Conservation (phyloP, 2,888 invertebrate genomes). For the Hirtodrosophila histrioides region DNA sequence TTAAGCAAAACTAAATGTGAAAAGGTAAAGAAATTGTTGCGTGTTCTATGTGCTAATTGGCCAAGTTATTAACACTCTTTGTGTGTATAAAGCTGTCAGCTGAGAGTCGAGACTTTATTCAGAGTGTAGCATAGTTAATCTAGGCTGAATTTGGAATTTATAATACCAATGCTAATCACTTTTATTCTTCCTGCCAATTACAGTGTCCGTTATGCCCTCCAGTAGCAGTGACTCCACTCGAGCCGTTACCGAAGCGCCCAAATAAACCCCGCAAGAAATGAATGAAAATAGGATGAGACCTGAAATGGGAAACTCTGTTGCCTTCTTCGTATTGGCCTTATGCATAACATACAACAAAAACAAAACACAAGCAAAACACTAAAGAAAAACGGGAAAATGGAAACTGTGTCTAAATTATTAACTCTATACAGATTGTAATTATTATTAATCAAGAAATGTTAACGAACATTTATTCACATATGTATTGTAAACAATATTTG, state of each 20-base stretch:
- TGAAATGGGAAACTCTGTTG: conserved; percentile 20
- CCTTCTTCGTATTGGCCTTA: conserved; percentile 55
- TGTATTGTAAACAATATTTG: conserved; percentile 41
- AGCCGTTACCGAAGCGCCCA: conserved; percentile 36
- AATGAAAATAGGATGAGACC: background rate
- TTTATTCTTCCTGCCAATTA: conserved; percentile 30
- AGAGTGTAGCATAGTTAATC: no score
- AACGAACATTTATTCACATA: conserved; percentile 27
- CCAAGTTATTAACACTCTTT: background rate
- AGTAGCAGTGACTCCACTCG: conserved; percentile 49
- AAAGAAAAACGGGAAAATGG: conserved; percentile 13
- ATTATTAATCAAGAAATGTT: conserved; percentile 41
- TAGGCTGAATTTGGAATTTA: background rate
- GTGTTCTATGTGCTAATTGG: conserved; percentile 42
- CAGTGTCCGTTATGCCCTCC: conserved; percentile 81
- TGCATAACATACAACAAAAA: conserved; percentile 30
- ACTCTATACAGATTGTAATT: conserved; percentile 42
- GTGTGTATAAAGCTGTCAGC: no score
- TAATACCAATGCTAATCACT: conserved; percentile 15
- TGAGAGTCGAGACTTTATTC: no score
- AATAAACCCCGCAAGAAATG: conserved; percentile 11
- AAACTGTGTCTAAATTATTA: conserved; percentile 46
- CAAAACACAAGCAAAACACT: conserved; percentile 5
- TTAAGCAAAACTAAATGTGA: conserved; percentile 38
- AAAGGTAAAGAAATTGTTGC: conserved; percentile 36